Evolutionary conservation across 64 coral and sea anemone species (phyloP).

Genomic region (Trachythela sp.): DNA sequence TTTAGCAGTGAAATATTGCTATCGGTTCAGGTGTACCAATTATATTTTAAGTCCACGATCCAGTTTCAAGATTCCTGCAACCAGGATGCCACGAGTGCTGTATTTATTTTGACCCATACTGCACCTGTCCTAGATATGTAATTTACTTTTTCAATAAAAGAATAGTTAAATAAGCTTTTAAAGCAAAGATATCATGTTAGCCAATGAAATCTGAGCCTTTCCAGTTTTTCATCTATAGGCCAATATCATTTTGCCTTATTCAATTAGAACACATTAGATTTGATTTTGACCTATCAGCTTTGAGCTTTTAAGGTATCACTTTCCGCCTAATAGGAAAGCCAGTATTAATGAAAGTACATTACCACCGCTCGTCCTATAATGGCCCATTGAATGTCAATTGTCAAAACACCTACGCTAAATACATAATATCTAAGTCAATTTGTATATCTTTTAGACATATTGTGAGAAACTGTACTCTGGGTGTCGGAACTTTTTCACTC

Average conservation of each 20-base stretch:
- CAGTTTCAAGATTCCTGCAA: not conserved
- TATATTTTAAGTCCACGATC: not conserved
- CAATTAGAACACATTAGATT: not conserved
- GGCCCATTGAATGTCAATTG: too few species aligned
- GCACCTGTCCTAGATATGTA: not conserved
- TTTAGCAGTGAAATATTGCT: not conserved
- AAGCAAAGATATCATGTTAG: not conserved
- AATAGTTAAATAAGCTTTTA: not conserved
- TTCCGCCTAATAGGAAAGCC: not conserved
- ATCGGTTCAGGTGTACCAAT: not conserved
- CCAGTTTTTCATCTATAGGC: not conserved
- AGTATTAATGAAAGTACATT: not conserved
- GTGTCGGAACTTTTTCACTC: too few species aligned
- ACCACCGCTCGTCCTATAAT: not conserved
- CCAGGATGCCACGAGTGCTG: not conserved
- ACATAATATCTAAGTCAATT: too few species aligned
- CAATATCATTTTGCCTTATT: not conserved
- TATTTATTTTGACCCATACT: not conserved
- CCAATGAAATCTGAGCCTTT: not conserved
- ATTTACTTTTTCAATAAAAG: not conserved
- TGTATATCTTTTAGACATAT: too few species aligned
- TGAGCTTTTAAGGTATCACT: not conserved
- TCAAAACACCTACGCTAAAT: too few species aligned
- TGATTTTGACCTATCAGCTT: not conserved
- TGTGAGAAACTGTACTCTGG: too few species aligned